These are phyloP conservation scores for Malaclemys terrapin DNA, from an alignment of 2,113 vertebrate genomes.

Conservation along the genomic window DNA sequence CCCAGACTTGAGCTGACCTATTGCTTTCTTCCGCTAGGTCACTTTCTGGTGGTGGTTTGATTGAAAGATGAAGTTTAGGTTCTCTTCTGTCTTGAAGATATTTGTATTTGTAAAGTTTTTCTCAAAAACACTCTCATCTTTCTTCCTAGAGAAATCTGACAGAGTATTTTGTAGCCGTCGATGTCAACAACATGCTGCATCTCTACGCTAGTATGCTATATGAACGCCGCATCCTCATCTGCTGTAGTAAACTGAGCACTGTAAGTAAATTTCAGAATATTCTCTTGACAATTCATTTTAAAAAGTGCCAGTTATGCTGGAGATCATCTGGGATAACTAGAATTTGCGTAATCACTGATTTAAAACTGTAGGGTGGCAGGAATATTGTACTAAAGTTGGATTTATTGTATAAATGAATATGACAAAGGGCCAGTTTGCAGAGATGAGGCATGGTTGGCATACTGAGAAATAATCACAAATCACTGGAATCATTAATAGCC, in stretches of 20 bases:
- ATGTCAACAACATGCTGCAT: constrained; percentile 99
- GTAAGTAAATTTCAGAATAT: constrained; percentile 82
- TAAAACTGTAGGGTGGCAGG: background rate
- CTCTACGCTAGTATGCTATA: constrained; percentile 98
- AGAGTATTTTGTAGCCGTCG: constrained; percentile 98
- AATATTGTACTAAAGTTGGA: background rate
- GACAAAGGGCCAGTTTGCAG: background rate
- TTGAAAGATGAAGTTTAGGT: background rate
- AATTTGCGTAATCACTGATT: background rate
- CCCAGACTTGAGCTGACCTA: background rate
- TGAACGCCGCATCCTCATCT: constrained; percentile 95
- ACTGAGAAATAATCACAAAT: background rate
- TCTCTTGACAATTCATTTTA: background rate
- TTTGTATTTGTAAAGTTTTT: constrained; percentile 30
- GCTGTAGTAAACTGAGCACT: constrained; percentile 98
- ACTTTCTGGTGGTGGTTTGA: fast-evolving
- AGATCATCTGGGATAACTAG: background rate
- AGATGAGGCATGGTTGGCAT: background rate
- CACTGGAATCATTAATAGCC: background rate
- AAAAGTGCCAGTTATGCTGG: background rate
- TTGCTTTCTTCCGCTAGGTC: constrained; percentile 28
- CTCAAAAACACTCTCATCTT: constrained; percentile 46
- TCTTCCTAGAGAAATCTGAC: constrained; percentile 95
- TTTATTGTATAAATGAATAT: background rate
- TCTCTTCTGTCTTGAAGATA: background rate